These are phyloP conservation scores for Tragelaphus eurycerus DNA, from an alignment of 2,797 vertebrate species.

Conservation along the genomic window DNA sequence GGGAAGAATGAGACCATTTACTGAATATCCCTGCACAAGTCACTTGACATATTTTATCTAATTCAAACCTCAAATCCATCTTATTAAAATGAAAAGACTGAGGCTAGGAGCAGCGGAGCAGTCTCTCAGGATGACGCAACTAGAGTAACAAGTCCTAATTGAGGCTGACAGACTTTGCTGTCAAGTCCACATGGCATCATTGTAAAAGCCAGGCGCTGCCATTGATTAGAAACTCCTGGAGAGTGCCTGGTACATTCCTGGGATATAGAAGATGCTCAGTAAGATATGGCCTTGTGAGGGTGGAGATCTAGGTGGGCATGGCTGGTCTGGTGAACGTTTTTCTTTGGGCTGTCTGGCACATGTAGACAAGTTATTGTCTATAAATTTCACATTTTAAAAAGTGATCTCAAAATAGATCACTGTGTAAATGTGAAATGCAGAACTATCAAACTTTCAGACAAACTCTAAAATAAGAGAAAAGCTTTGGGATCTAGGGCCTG, in stretches of 20 bases:
- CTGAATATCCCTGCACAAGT: not conserved
- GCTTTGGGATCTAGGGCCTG: not conserved
- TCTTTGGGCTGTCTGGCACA: not conserved
- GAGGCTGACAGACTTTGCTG: not conserved
- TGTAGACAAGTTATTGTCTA: not conserved
- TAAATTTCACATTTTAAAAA: not conserved
- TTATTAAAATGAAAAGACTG: not conserved
- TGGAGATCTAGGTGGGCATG: not conserved
- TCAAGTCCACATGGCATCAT: rapidly evolving
- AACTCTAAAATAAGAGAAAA: not conserved
- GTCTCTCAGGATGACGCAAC: not conserved
- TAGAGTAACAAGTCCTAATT: not conserved
- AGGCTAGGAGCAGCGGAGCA: not conserved
- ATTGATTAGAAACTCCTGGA: not conserved
- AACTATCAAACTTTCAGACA: not conserved
- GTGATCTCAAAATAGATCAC: not conserved
- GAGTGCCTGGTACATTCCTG: not conserved
- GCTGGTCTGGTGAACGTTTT: not conserved
- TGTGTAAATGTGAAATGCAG: not conserved
- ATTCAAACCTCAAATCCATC: conserved; percentile 13
- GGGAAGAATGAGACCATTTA: conserved; percentile 14
- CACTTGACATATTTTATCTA: not conserved
- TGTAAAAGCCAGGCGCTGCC: not conserved
- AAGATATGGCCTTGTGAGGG: not conserved
- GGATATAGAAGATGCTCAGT: not conserved